Evolutionary conservation across 2,888 invertebrate genomes (phyloP), one percentile per base, ranked within the genome.

Genomic region (Nephrocerus scutellatus): DNA sequence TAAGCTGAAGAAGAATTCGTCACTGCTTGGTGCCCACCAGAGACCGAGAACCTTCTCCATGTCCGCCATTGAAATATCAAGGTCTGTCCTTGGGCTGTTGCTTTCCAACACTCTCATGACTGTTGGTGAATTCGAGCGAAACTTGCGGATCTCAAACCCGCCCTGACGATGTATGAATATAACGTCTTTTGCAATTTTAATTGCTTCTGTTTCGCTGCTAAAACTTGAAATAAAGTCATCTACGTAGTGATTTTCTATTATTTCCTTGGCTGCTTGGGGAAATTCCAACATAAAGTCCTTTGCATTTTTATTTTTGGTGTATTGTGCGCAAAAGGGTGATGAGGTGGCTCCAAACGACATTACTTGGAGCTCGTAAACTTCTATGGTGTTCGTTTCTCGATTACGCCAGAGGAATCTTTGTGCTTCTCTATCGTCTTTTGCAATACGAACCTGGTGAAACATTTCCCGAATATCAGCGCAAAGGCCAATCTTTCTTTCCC

Each of bases 301-400:
- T 23, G 44, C 50, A 29, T 47, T 46, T 10, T 19, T 20, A n/a
- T 46, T 50, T 31, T 51, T 52, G 0, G 52, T 48, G 19, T 20
- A 51, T 32, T 54, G 53, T 4, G 49, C 46, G 16, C 44, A 34
- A 9, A 48, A 39, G 2, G 51, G 52, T 4, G 50, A 51, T 24
- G 50, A 54, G 13, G 40, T 48, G 2, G 52, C 54, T 14, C 50
- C 51, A 32, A 53, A 55, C 5, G 49, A 50, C 48, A 53, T 45
- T 3, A 53, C 49, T 12, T 43, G 36, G 29, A 53, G 37, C 8
- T 44, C 33, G 32, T 46, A 54, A 15, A 47, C 43, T 19, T 51
- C 52, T 8, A 39, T 34, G 5, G 15, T 23, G 9, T 29, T 15
- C 5, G 12, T 31, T 31, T 20, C 31, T 13, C 18, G 13, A 7